Evolutionary conservation across 2,888 invertebrate genomes (phyloP).

Genomic region (Lasiommata megera): DNA sequence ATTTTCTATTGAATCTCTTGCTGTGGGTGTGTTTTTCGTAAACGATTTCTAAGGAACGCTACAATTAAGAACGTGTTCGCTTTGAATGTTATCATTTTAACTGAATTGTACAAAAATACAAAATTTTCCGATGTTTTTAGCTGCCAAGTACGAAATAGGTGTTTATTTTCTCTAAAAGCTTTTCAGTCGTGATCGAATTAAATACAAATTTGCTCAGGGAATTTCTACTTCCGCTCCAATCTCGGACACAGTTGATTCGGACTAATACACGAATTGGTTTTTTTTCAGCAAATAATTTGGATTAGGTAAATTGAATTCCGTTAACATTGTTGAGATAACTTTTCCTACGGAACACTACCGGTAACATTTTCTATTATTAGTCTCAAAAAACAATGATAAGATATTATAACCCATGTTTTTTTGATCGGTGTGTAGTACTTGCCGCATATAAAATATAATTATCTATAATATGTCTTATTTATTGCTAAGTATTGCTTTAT

Average conservation of each 20-base stretch:
- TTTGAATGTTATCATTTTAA: background rate
- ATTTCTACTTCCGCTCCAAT: constrained; percentile 11
- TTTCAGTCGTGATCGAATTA: constrained; percentile 9
- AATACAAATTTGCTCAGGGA: constrained; percentile 13
- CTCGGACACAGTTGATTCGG: constrained; percentile 9
- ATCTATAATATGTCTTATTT: too few species aligned
- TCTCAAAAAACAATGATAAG: too few species aligned
- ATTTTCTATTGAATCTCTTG: constrained; percentile 15
- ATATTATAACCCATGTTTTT: too few species aligned
- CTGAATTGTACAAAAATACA: background rate
- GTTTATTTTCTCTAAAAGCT: constrained; percentile 12
- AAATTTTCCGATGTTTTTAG: background rate
- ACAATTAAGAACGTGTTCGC: background rate
- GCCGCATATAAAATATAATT: too few species aligned
- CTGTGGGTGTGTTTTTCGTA: background rate
- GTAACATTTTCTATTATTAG: too few species aligned
- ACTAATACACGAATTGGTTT: constrained; percentile 5
- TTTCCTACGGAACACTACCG: too few species aligned
- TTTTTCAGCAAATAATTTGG: background rate
- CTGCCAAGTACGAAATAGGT: constrained; percentile 1
- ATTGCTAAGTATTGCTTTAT: too few species aligned
- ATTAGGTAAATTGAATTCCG: background rate
- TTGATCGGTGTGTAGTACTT: too few species aligned
- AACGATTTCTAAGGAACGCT: background rate
- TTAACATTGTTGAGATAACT: background rate